Evolutionary conservation across 1,140 invertebrate species (phyloP).

Genomic region (Holotrichia oblita): DNA sequence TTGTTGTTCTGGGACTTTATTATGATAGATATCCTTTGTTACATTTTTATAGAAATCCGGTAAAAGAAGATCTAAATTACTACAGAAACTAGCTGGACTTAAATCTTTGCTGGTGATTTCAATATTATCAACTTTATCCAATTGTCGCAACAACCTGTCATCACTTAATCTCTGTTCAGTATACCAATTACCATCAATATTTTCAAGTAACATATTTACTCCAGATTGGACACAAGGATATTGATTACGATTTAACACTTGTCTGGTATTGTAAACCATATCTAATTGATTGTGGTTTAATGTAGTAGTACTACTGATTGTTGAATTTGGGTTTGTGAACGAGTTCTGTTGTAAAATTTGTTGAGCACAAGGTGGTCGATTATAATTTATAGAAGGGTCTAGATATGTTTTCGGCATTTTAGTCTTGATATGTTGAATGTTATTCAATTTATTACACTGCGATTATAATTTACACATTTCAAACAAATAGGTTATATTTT

Average conservation of each 20-base stretch:
- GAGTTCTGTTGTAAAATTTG: conserved; percentile 6
- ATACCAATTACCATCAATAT: conserved; percentile 6
- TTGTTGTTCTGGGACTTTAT: background rate
- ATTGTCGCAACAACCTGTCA: conserved; percentile 41
- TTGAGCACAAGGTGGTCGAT: conserved; percentile 40
- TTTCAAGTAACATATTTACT: background rate
- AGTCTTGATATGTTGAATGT: background rate
- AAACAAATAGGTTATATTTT: background rate
- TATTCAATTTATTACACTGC: background rate
- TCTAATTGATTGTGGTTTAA: conserved; percentile 14
- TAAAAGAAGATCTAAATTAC: conserved; percentile 49
- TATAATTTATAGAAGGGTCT: background rate
- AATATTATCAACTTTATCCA: conserved; percentile 52
- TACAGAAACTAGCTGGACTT: conserved; percentile 53
- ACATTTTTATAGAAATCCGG: conserved; percentile 48
- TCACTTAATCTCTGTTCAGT: conserved; percentile 39
- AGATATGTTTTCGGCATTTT: conserved; percentile 9
- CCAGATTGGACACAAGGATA: background rate
- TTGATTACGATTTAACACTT: conserved; percentile 3
- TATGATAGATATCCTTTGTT: conserved; percentile 17
- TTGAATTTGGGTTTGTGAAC: background rate
- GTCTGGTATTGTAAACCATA: background rate
- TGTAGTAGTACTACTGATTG: background rate
- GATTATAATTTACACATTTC: background rate
- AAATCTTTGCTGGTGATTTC: conserved; percentile 54